Base-by-base conservation (phyloP, 1,140 invertebrate genomes). In the Zaprionus vittiger region DNA sequence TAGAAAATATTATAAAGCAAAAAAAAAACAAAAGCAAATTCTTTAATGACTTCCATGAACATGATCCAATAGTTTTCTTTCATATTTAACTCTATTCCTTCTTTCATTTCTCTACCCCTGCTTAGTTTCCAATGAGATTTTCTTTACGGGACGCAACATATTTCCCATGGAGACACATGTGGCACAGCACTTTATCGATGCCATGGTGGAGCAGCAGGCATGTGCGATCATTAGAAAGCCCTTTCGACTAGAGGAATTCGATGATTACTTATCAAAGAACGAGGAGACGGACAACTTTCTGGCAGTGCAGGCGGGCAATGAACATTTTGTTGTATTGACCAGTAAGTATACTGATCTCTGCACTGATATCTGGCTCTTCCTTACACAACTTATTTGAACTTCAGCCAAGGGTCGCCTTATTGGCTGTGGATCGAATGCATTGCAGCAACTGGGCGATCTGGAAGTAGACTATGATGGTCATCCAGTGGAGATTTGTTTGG, bases 81-180 rank as follows among this genome's bases (percentile, higher is more conserved):
- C 1, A 12, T 2, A 22, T 55, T 28, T 6, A 26, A 12, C 4
- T 47, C 0, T 61, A 41, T 6, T 14, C 2, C 0, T 2, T 22
- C 6, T 2, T 5, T 15, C 2, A 5, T 1, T 41, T 52, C 11
- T 52, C 24, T 54, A 2, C 26, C 34, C 31, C 26, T 47, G 49
- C 63, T 15, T 54, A 93, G 92, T 92, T 61, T 93, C 92, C 55
- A 93, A 92, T 67, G 92, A 93, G 68, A 66, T 93, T 17, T 93
- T 93, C 70, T 93, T 91, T 41, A 91, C 82, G 60, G 92, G 92
- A 9, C 90, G 86, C 34, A 92, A 92, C 55, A 89, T 93, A 37
- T 93, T 93, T 52, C 81, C 87, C 24, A 17, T 62, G 26, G 89
- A 84, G 17, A 81, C 81, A 11, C 82, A 85, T 52, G 91, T 92